Evolutionary conservation across 2,113 vertebrate genomes (phyloP), one percentile per base, ranked within the genome.

Genomic region (Phalacrocorax brasilianus): DNA sequence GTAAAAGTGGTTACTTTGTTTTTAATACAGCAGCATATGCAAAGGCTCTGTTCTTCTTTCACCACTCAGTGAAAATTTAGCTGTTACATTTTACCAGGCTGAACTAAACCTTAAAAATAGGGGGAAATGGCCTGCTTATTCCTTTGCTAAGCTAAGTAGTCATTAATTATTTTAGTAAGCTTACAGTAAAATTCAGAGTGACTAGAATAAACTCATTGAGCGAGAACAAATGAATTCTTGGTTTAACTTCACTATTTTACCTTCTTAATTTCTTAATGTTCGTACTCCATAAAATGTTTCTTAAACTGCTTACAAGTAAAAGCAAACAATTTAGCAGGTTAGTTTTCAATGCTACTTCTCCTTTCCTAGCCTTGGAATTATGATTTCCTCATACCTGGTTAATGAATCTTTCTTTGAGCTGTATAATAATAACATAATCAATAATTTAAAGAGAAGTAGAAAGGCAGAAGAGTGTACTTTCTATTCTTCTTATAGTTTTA

Each of bases 261-360:
- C 21, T 24, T 76, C 53, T 77, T 53, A 52, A 33, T 67, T 79
- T 42, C 13, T 47, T 50, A 44, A 24, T 38, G 28, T 85, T 56
- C 4, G 24, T 86, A 82, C 78, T 85, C 28, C 63, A 27, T 76
- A 73, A 91, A 91, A 67, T 24, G 1, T 53, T 44, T 68, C 58
- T 96, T 92, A 81, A 56, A 67, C n/a, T 73, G 62, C 92, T 70
- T 55, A 32, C 78, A 90, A 92, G 62, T 90, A 80, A 89, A 96
- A 93, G 38, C 40, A 67, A 53, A 33, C 50, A 81, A 32, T 35
- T 85, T 92, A 82, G 61, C 52, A 53, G 9, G 33, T 68, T 92
- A 70, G 26, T 87, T 96, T 96, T 94, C 79, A 83, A 4, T 93
- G 44, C 42, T 91, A 24, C 40, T 40, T 70, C 27, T 96, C 42